Evolutionary conservation across 2,113 vertebrate genomes (phyloP).

Genomic region (Phalacrocorax carbo): DNA sequence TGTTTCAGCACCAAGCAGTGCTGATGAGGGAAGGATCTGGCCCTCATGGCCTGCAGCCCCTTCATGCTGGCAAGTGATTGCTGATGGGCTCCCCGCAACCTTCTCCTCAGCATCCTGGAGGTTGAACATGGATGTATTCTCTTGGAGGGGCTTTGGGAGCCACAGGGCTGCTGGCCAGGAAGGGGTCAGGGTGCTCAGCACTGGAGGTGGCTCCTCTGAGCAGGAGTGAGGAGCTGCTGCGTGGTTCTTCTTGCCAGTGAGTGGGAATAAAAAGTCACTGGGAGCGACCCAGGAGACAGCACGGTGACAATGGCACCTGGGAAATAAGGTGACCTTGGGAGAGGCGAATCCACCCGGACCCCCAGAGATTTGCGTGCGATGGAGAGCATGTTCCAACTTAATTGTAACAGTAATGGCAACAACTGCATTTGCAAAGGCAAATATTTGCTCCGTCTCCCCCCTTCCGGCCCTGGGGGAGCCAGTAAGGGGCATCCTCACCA

Average conservation of each 20-base stretch:
- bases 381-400: background rate
- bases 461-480: background rate
- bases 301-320: rapidly evolving
- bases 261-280: background rate
- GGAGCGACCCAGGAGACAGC: background rate
- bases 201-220: background rate
- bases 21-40: background rate
- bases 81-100: background rate
- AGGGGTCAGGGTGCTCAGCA: background rate
- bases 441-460: background rate
- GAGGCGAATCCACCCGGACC: background rate
- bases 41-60: background rate
- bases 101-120: background rate
- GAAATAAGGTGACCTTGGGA: background rate
- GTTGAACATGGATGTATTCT: background rate
- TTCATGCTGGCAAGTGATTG: background rate
- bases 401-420: background rate
- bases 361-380: rapidly evolving
- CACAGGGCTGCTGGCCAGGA: background rate
- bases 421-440: background rate
- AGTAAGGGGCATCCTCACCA: rapidly evolving
- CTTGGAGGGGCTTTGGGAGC: background rate
- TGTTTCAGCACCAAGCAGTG: background rate
- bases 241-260: background rate
- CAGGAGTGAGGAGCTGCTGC: background rate